Evolutionary conservation across 2,797 vertebrate genomes (phyloP).

Genomic region (Poecilia wingei): DNA sequence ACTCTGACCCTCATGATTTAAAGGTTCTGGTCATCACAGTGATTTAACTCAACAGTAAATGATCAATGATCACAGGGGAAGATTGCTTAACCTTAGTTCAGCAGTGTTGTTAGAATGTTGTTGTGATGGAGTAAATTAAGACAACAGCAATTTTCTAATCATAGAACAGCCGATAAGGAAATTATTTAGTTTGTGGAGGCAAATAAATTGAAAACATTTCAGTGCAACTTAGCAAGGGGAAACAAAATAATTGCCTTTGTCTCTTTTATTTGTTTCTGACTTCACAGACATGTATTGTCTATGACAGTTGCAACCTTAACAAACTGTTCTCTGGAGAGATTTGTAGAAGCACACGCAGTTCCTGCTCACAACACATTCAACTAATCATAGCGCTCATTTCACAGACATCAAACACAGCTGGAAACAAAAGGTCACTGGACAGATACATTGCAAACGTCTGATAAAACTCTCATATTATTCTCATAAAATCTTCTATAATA

Average conservation of each 20-base stretch:
- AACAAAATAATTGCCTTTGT: background rate
- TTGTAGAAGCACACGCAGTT: background rate
- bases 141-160: background rate
- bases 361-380: background rate
- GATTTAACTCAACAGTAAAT: background rate
- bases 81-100: background rate
- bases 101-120: background rate
- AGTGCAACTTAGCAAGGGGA: background rate
- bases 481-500: background rate
- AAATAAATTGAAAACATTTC: background rate
- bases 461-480: background rate
- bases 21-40: background rate
- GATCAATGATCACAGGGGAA: background rate
- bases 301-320: background rate
- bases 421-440: background rate
- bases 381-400: background rate
- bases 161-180: background rate
- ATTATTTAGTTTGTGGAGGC: background rate
- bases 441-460: background rate
- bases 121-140: background rate
- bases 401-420: background rate
- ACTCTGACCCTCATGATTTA: background rate
- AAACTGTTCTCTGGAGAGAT: background rate
- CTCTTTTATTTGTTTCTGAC: background rate
- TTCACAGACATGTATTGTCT: background rate